Evolutionary conservation across 2,888 invertebrate genomes (phyloP), one percentile per base, ranked within the genome.

Genomic region (Heliconius ethilla): DNA sequence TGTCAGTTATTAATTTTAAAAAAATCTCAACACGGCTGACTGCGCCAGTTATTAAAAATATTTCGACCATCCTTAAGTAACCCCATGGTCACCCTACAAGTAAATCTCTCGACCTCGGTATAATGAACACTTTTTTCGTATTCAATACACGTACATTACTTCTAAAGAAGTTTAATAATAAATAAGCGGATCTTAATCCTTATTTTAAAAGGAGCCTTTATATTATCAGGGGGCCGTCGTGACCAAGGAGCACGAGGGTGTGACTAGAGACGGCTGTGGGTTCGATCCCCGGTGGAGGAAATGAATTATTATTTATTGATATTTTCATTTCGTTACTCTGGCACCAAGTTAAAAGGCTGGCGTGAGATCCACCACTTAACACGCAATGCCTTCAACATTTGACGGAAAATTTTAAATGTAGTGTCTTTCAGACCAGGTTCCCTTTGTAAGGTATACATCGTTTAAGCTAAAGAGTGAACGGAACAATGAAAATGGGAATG

Each of bases 41-140:
- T 6, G 18, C 15, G 15, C 18, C 6, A 18, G 6, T 18, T 51
- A 51, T 51, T 15, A 55, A 55, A 18, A n/a, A 55, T 22, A 55
- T 18, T 5, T 55, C 22, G 22, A 22, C 5, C 55, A 55, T 10
- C 22, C 9, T 55, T 10, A 7, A 63, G 2, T 13, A 15, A 25
- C 3, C 25, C 18, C 25, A 73, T 73, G 73, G 73, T 73, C 73
- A 73, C 62, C 45, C 70, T 62, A 3, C 25, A 25, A n/a, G 73
- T 40, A 73, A 63, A 63, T 63, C 74, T 63, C 62, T 27, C 73
- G 73, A 63, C 74, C 37, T 40, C 40, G 25, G 40, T 40, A 63
- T 74, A 63, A 74, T 63, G 74, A 74, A 63, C 63, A 27, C 40
- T 73, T 73, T 73, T 74, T 45, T 63, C 74, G 74, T 63, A 74